Evolutionary conservation across 2,113 vertebrate genomes (phyloP), one percentile per base, ranked within the genome.

Genomic region (Aphyosemion australe): DNA sequence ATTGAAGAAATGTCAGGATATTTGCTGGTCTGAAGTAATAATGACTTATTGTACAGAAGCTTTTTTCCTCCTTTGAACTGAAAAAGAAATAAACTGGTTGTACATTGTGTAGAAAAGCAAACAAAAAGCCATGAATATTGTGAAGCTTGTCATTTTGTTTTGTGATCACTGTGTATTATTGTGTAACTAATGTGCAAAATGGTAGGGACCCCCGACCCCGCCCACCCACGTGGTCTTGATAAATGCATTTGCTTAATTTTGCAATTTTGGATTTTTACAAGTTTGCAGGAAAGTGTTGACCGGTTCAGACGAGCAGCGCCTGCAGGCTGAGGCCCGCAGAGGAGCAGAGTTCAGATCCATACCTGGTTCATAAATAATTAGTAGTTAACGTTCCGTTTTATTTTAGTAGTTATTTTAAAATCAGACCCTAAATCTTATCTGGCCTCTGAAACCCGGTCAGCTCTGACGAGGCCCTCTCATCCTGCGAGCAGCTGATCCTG

Each of bases 81-180:
- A 95, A 26, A 93, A 85, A 94, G 66, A 87, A 85, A 90, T 83
- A 91, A 92, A 92, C 92, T 93, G 91, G 93, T 93, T 95, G 94
- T 96, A 95, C 93, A 96, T 96, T 94, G 94, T 95, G 94, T 95
- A 95, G 92, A 95, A 95, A 95, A 93, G 88, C 91, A 91, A 92
- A 91, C 93, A 94, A 95, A 94, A 95, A 94, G 95, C 95, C 95
- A 95, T 95, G 95, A 94, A 95, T 96, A 95, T 96, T 94, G 95
- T 95, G 95, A 95, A 94, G 93, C 93, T 94, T 95, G 94, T 96
- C 94, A 95, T 96, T 96, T 95, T 90, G 95, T 95, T 95, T 94
- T 94, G 95, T 97, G 94, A 93, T 92, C 93, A 94, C 93, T 95
- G 92, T 96, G 94, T 95, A 93, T 94, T 94, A 91, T 92, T 92